Evolutionary conservation across 53 echinoderm and acorn worm genomes (phyloP).

Genomic region (Pentamera pediparva): DNA sequence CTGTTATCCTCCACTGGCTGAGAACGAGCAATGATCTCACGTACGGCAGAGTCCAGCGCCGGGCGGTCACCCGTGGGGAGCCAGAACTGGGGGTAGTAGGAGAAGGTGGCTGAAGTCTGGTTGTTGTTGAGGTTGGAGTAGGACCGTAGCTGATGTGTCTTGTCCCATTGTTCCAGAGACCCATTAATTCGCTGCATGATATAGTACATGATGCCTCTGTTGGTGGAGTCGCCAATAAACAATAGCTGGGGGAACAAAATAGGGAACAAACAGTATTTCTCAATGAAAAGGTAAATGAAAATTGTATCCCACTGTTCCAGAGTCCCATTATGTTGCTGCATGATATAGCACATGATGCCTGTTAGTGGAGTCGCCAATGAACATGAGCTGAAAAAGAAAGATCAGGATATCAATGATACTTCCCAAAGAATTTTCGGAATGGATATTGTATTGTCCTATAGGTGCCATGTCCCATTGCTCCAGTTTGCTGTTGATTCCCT

Average conservation of each 20-base stretch:
- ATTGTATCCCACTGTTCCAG: no score
- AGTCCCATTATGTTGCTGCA: no score
- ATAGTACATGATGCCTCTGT: slow-evolving; percentile 97
- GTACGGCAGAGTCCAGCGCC: slow-evolving; percentile 61
- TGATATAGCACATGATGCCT: no score
- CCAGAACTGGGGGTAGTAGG: slow-evolving; percentile 98
- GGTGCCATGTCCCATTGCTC: no score
- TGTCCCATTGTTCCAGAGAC: slow-evolving; percentile 82
- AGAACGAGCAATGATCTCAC: slow-evolving; percentile 50
- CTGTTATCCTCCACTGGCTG: slow-evolving; percentile 47
- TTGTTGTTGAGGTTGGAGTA: slow-evolving; percentile 76
- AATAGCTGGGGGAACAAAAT: slow-evolving; percentile 44
- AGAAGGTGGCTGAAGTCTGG: slow-evolving; percentile 61
- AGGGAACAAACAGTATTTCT: background rate
- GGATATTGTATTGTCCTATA: no score
- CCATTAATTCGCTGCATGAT: slow-evolving; percentile 88
- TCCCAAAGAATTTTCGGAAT: no score
- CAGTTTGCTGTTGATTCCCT: no score
- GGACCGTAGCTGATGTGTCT: slow-evolving; percentile 82
- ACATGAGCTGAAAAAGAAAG: no score
- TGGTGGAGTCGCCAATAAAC: slow-evolving; percentile 92
- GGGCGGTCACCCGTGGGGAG: slow-evolving; percentile 68
- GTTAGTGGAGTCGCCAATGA: no score
- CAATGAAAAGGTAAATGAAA: no score
- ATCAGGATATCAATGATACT: no score